phyloP scores from a whole-genome alignment of 2,113 vertebrate genomes.

The Tachuris rubrigastra region DNA sequence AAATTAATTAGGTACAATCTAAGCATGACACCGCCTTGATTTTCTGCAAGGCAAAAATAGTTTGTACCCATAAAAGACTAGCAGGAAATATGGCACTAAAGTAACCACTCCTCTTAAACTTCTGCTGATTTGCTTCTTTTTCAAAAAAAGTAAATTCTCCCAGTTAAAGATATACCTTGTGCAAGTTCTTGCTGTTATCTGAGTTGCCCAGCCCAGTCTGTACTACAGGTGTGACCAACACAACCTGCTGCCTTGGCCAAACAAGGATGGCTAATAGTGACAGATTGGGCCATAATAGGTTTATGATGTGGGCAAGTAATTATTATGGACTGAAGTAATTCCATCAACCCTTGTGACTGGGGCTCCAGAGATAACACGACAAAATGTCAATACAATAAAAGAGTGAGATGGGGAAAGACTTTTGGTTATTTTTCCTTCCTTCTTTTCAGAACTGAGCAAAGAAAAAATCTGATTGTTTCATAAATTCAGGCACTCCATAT shows the following conservation, averaged over 20 bases:
- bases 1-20: constrained; percentile 6
- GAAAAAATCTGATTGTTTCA: neutral
- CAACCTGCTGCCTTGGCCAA: constrained; percentile 12
- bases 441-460: neutral
- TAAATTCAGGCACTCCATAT: neutral
- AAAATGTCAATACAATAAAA: neutral
- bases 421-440: neutral
- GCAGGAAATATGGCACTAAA: neutral
- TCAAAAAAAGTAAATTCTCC: neutral
- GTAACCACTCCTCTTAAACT: neutral
- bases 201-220: neutral
- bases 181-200: neutral
- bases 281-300: neutral
- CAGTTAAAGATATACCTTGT: neutral
- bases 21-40: neutral
- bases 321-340: neutral
- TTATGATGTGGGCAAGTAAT: neutral
- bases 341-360: neutral
- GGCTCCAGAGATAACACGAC: neutral
- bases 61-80: neutral
- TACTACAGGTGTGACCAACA: neutral
- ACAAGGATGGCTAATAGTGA: neutral
- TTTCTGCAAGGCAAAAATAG: neutral
- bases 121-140: neutral
- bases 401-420: neutral